A percentile compares a stretch with the other conserved stretches of the same genome.
Evolutionary conservation across 37 sponge, comb jelly and placozoan species (phyloP).

Genomic region (Ianthella basta): DNA sequence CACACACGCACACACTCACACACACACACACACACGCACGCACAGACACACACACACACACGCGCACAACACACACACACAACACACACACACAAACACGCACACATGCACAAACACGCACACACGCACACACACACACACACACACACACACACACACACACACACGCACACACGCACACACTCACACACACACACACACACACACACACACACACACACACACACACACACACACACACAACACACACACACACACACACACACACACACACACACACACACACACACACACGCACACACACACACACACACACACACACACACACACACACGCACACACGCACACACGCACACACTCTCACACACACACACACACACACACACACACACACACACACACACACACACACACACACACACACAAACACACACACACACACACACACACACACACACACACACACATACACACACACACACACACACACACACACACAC

Average conservation of each 20-base stretch:
- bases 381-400: neutral
- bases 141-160: neutral
- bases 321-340: neutral
- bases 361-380: neutral
- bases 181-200: neutral
- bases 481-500: neutral
- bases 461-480: neutral
- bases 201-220: neutral
- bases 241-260: neutral
- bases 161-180: neutral
- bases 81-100: no score
- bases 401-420: neutral
- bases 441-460: neutral
- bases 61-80: conserved; percentile 2
- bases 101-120: conserved; percentile 6
- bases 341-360: neutral
- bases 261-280: conserved; percentile 7
- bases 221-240: neutral
- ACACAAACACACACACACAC: neutral
- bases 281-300: neutral
- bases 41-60: no score
- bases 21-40: no score
- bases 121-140: neutral
- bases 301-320: conserved; percentile 1
- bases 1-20: conserved; percentile 24